Evolutionary conservation across 2,797 vertebrate genomes (phyloP).

Genomic region (Galagoides demidoff): DNA sequence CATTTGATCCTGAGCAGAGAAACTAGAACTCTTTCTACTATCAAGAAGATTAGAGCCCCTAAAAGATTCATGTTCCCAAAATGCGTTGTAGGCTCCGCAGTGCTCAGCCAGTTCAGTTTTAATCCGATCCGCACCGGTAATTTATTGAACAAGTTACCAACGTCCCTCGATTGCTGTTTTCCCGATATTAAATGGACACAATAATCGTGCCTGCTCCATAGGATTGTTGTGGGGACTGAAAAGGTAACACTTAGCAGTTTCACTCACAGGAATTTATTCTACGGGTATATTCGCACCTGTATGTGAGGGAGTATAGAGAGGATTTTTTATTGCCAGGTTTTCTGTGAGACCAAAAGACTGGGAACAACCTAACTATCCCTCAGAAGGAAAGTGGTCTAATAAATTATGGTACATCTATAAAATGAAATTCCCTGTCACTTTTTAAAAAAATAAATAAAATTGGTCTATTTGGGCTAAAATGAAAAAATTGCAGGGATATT

Average conservation of each 20-base stretch:
- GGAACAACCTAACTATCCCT: neutral
- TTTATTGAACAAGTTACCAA: neutral
- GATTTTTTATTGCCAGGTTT: neutral
- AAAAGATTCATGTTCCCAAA: neutral
- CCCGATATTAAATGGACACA: conserved; percentile 6
- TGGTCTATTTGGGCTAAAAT: conserved; percentile 6
- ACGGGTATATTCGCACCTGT: neutral
- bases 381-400: neutral
- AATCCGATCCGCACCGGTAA: neutral
- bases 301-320: neutral
- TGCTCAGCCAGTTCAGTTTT: neutral
- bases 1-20: conserved; percentile 7
- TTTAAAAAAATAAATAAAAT: conserved; percentile 24
- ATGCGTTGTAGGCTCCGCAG: neutral
- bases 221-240: neutral
- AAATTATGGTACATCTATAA: neutral
- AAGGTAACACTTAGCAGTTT: conserved; percentile 35
- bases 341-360: neutral
- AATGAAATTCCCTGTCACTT: neutral
- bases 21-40: neutral
- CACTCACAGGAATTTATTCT: conserved; percentile 34
- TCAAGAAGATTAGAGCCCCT: neutral
- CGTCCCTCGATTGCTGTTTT: conserved; percentile 8
- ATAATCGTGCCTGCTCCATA: neutral
- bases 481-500: neutral